phyloP scores from a whole-genome alignment of 2,888 invertebrate species.

The Diplolepis rosae region DNA sequence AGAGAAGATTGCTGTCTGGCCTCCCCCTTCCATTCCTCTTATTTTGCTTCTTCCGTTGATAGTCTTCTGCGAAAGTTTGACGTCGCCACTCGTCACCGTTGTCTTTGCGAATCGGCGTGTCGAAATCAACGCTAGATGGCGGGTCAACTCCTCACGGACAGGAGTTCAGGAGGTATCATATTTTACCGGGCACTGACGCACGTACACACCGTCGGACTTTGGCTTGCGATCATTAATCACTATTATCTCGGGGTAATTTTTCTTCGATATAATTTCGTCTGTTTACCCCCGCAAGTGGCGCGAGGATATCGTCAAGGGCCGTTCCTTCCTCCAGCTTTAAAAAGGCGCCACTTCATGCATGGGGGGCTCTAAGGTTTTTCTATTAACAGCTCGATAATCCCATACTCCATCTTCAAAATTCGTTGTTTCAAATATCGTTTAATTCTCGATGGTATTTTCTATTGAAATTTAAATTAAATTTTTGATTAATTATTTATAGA shows the following conservation, averaged over 20 bases:
- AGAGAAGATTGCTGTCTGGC: slow-evolving; percentile 69
- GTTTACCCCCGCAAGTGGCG: slow-evolving; percentile 66
- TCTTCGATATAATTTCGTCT: slow-evolving; percentile 71
- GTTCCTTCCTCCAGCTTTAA: background rate
- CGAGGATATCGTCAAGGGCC: slow-evolving; percentile 48
- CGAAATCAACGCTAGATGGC: slow-evolving; percentile 54
- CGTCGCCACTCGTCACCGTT: slow-evolving; percentile 31
- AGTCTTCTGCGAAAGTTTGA: slow-evolving; percentile 41
- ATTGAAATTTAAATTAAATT: background rate
- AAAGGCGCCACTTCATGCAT: background rate
- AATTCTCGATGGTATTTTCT: background rate
- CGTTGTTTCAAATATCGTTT: background rate
- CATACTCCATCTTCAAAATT: background rate
- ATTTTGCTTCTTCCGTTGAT: slow-evolving; percentile 37
- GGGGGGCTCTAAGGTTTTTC: background rate
- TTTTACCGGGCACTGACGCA: slow-evolving; percentile 60
- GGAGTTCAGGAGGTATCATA: slow-evolving; percentile 60
- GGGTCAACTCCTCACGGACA: slow-evolving; percentile 46
- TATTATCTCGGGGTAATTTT: slow-evolving; percentile 71
- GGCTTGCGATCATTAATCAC: slow-evolving; percentile 66
- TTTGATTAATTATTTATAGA: no score
- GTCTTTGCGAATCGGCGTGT: slow-evolving; percentile 38
- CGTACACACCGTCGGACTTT: slow-evolving; percentile 45
- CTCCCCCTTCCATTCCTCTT: slow-evolving; percentile 44
- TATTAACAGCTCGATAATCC: slow-evolving; percentile 16